Evolutionary conservation across 2,888 invertebrate genomes (phyloP).

Genomic region (Agrochola lota): DNA sequence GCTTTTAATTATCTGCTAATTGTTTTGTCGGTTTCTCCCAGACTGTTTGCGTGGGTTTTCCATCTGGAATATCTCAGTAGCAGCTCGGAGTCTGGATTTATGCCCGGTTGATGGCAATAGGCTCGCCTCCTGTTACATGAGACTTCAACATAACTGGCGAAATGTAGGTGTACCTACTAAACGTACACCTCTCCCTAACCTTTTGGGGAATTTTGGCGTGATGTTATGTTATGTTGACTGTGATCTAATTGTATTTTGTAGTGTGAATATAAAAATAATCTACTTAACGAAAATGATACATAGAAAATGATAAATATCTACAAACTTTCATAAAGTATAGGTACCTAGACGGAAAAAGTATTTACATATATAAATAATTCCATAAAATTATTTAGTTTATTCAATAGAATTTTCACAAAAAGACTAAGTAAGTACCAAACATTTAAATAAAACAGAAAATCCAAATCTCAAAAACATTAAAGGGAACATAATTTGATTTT

Average conservation of each 20-base stretch:
- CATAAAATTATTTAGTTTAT: neutral
- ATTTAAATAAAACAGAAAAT: conserved; percentile 19
- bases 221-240: no score
- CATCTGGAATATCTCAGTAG: no score
- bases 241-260: neutral
- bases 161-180: no score
- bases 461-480: conserved; percentile 19
- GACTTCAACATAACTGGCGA: no score
- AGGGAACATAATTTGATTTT: conserved; percentile 18
- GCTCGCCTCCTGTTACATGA: no score
- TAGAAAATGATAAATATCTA: neutral
- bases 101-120: no score
- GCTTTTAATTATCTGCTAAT: neutral
- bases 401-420: neutral
- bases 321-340: neutral
- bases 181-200: no score
- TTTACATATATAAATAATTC: neutral
- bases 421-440: neutral
- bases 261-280: neutral
- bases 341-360: neutral
- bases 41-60: neutral
- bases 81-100: no score
- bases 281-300: neutral
- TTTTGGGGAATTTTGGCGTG: no score
- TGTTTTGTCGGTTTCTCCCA: neutral